Percentiles rank a stretch among this genome's conserved stretches.
Evolutionary conservation across 37 sponge, comb jelly and placozoan genomes (phyloP).

Genomic region (Spongia lamella): DNA sequence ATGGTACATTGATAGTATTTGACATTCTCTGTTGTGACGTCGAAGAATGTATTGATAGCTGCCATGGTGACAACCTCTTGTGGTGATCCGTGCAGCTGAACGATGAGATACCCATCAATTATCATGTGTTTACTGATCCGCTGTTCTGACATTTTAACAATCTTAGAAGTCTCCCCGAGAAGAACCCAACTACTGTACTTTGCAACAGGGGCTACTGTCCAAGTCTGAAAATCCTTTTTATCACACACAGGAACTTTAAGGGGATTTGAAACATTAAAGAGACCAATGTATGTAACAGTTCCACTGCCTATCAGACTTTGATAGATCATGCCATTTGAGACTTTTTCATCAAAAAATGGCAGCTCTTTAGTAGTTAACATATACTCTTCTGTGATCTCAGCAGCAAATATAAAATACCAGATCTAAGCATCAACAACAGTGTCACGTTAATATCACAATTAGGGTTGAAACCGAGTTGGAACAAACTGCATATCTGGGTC

Average conservation of each 20-base stretch:
- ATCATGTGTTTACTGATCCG: constrained; percentile 23
- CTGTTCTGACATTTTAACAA: constrained; percentile 56
- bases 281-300: constrained; percentile 14
- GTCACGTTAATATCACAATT: constrained; percentile 3
- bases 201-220: constrained; percentile 48
- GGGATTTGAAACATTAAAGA: neutral
- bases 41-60: neutral
- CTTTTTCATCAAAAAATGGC: constrained; percentile 17
- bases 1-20: constrained; percentile 47
- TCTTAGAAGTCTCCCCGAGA: constrained; percentile 72
- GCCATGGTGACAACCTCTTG: constrained; percentile 57
- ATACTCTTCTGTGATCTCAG: constrained; percentile 36
- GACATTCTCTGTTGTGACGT: constrained; percentile 2
- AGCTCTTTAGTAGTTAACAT: constrained; percentile 41
- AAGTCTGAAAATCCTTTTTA: constrained; percentile 46
- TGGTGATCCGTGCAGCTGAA: constrained; percentile 49
- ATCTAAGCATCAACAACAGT: constrained; percentile 25
- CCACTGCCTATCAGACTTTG: constrained; percentile 18
- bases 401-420: constrained; percentile 69
- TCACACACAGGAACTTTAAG: constrained; percentile 33
- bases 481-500: too few relatives aligned
- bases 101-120: neutral
- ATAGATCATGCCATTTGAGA: constrained; percentile 25
- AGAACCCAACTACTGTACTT: constrained; percentile 40
- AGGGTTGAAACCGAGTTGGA: neutral